A percentile compares a stretch with the other conserved stretches of the same genome.
These are phyloP conservation scores for Lucilia cuprina DNA, from an alignment of 1,140 invertebrate species.

Conservation along the genomic window DNA sequence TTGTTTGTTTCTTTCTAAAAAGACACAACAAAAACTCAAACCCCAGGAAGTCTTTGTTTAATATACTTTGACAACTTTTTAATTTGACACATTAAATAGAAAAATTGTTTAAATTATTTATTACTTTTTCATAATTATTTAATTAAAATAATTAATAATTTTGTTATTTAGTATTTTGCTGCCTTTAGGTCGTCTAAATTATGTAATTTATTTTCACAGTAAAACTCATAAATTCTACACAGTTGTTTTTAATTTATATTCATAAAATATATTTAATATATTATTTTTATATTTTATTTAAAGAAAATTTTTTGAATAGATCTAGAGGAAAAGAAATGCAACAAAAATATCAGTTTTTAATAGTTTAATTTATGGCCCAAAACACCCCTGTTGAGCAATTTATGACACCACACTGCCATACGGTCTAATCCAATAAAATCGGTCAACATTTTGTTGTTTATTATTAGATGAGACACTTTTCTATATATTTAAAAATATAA, in stretches of 20 bases:
- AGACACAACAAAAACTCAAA: neutral
- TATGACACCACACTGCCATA: slow-evolving; percentile 28
- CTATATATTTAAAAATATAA: no score
- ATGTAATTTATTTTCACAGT: no score
- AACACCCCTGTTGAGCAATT: slow-evolving; percentile 24
- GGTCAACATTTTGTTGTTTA: slow-evolving; percentile 13
- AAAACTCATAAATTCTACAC: no score
- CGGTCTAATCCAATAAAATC: slow-evolving; percentile 33
- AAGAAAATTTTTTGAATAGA: neutral
- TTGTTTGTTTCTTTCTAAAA: no score
- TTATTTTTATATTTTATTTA: neutral
- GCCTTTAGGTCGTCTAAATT: no score
- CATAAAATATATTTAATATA: neutral
- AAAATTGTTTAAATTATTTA: neutral
- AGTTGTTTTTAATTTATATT: neutral
- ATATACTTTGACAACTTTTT: neutral
- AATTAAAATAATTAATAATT: neutral
- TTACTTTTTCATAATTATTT: neutral
- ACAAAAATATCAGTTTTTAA: slow-evolving; percentile 1
- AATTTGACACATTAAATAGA: slow-evolving; percentile 2
- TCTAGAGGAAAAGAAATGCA: neutral
- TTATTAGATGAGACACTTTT: no score
- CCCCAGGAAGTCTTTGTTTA: neutral
- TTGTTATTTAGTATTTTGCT: no score
- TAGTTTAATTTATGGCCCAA: slow-evolving; percentile 28